phyloP scores from a whole-genome alignment of 2,888 invertebrate species.

The Tachina lurida region DNA sequence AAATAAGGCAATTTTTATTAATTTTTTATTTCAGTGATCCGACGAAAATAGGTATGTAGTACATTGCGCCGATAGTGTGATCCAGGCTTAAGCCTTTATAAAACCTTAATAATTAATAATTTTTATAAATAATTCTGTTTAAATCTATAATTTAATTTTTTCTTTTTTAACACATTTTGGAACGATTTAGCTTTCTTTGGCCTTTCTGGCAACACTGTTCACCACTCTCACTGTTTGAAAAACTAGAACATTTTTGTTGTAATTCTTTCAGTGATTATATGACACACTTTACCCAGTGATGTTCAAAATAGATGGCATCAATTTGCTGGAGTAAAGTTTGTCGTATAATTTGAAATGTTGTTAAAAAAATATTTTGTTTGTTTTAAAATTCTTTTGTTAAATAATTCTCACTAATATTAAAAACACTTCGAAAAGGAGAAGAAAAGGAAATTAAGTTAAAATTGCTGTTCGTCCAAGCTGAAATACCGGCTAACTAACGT shows the following conservation, averaged over 20 bases:
- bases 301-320: slow-evolving; percentile 73
- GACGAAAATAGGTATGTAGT: no score
- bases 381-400: slow-evolving; percentile 5
- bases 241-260: not conserved
- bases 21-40: no score
- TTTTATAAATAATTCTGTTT: no score
- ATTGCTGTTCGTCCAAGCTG: not conserved
- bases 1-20: no score
- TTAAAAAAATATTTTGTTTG: not conserved
- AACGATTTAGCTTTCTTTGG: no score
- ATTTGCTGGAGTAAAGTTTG: slow-evolving; percentile 78
- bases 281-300: slow-evolving; percentile 83
- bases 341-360: slow-evolving; percentile 77
- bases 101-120: no score
- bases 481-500: slow-evolving; percentile 17
- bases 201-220: no score
- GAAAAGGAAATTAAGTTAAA: not conserved
- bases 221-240: no score
- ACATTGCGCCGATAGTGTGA: no score
- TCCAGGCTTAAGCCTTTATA: no score
- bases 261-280: slow-evolving; percentile 76
- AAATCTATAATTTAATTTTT: no score
- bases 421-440: not conserved
- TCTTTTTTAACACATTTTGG: not conserved
- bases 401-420: not conserved